Conservation (phyloP, 1,140 invertebrate species). For the Chelonus insularis region DNA sequence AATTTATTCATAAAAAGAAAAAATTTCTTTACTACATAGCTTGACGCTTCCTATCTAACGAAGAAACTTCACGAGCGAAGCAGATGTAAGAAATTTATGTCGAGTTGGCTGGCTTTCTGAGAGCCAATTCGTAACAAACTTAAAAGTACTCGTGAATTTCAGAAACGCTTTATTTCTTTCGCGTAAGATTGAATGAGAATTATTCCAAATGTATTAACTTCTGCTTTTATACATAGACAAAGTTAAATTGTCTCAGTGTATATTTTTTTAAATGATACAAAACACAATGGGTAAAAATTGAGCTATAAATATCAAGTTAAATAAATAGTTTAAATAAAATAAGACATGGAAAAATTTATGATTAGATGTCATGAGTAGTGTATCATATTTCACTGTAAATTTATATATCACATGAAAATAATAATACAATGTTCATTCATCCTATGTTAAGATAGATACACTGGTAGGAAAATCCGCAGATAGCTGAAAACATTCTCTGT, state of each 20-base stretch:
- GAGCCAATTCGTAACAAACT: conserved; percentile 10
- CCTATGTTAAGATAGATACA: background rate
- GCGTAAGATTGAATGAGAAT: background rate
- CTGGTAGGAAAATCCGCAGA: background rate
- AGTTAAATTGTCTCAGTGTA: no score
- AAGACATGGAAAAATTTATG: background rate
- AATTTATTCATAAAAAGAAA: background rate
- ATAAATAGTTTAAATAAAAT: no score
- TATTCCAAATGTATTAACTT: no score
- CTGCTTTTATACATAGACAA: no score
- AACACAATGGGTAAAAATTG: no score
- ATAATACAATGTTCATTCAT: background rate
- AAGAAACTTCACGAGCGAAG: conserved; percentile 27
- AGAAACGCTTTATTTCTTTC: conserved; percentile 15
- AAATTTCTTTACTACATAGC: conserved; percentile 6
- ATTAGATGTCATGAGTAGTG: background rate
- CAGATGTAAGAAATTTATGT: conserved; percentile 37
- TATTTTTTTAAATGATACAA: no score
- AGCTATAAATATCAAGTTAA: no score
- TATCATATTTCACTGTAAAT: background rate
- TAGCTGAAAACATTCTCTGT: conserved; percentile 11
- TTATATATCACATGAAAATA: background rate
- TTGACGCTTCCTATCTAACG: conserved; percentile 23
- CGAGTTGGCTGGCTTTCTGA: conserved; percentile 29
- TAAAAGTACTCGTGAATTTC: conserved; percentile 21